These are phyloP conservation scores for Parasteatoda lunata DNA, from an alignment of 2,888 invertebrate species.

Conservation along the genomic window DNA sequence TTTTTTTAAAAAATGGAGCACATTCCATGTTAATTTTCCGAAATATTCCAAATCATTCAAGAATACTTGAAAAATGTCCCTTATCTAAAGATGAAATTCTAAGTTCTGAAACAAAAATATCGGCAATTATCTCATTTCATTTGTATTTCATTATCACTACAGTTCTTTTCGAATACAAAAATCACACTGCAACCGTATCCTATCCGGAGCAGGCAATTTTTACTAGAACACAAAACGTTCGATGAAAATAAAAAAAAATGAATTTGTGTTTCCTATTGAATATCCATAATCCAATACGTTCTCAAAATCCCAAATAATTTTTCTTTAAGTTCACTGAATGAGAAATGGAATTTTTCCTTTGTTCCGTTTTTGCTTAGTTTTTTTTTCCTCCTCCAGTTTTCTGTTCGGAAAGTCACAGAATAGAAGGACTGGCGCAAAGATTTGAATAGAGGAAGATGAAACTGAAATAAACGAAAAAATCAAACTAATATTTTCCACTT, in stretches of 20 bases:
- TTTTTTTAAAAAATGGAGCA: too few species aligned
- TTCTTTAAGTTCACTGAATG: slow-evolving; percentile 41
- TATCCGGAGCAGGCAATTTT: neutral
- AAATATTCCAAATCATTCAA: too few species aligned
- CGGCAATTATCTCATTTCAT: slow-evolving; percentile 40
- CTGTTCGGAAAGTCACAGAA: slow-evolving; percentile 10
- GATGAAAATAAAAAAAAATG: slow-evolving; percentile 40
- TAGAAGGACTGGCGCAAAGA: slow-evolving; percentile 2
- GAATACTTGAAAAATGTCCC: neutral
- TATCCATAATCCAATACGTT: slow-evolving; percentile 68
- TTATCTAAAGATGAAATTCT: slow-evolving; percentile 27
- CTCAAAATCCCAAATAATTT: slow-evolving; percentile 65
- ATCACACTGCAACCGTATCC: slow-evolving; percentile 46
- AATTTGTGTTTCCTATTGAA: slow-evolving; percentile 64
- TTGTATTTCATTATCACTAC: slow-evolving; percentile 16
- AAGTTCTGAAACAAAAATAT: slow-evolving; percentile 30
- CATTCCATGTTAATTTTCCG: too few species aligned
- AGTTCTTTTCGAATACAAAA: neutral
- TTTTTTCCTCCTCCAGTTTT: slow-evolving; percentile 5
- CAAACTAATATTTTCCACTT: slow-evolving; percentile 57
- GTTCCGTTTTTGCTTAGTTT: neutral
- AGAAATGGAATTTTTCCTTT: slow-evolving; percentile 26
- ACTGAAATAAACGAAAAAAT: slow-evolving; percentile 8
- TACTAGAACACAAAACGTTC: slow-evolving; percentile 10
- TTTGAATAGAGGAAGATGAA: slow-evolving; percentile 13